phyloP scores from a whole-genome alignment of 2,113 vertebrate genomes.

The Trogon melanurus region DNA sequence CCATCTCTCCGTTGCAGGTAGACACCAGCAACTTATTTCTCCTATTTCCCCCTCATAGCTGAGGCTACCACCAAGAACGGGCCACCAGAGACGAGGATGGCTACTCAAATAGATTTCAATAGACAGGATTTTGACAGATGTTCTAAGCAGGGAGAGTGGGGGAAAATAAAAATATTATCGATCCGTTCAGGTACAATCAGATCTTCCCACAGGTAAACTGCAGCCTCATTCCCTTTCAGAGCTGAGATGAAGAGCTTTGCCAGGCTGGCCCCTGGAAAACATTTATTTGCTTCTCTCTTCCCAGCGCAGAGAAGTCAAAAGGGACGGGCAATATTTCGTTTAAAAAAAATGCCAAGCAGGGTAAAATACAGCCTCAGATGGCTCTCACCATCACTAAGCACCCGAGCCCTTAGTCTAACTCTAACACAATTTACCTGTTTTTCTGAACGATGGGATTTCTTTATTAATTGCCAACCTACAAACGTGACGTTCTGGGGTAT shows the following conservation, averaged over 20 bases:
- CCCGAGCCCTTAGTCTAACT: neutral
- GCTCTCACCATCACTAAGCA: neutral
- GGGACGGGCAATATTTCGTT: neutral
- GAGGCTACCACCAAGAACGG: neutral
- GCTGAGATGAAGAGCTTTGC: neutral
- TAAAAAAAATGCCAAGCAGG: neutral
- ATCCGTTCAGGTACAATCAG: neutral
- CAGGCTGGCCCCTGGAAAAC: neutral
- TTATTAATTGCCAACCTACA: slow-evolving; percentile 18
- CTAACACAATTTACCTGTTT: neutral
- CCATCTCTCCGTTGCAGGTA: neutral
- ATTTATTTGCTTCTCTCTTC: neutral
- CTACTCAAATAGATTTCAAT: neutral
- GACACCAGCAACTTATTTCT: neutral
- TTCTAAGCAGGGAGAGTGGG: neutral
- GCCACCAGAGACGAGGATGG: neutral
- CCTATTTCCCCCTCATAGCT: neutral
- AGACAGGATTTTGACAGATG: neutral
- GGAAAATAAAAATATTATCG: neutral
- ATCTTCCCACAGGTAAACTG: neutral
- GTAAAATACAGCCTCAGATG: neutral
- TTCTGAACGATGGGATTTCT: neutral
- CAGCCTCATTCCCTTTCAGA: neutral
- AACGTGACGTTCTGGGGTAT: neutral
- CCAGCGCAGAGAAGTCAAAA: neutral